Evolutionary conservation across 2,113 vertebrate genomes (phyloP).

Genomic region (Dendropsophus ebraccatus): DNA sequence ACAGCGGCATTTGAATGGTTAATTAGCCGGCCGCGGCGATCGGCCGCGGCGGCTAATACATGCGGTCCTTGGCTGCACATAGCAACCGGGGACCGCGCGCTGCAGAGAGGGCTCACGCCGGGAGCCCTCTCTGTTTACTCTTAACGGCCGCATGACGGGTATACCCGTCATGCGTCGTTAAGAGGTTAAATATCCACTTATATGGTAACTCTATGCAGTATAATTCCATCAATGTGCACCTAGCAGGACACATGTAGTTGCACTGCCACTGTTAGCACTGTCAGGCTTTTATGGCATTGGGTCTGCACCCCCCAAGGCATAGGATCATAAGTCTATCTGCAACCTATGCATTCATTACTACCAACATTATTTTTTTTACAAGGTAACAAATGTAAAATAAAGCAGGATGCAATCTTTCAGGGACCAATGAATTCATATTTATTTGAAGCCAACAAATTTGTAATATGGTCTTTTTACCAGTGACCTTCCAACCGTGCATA

Average conservation of each 20-base stretch:
- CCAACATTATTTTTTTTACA: background rate
- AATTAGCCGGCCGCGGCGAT: too few species aligned
- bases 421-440: conserved; percentile 7
- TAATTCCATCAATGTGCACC: background rate
- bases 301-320: background rate
- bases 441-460: background rate
- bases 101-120: too few species aligned
- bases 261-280: background rate
- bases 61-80: too few species aligned
- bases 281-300: background rate
- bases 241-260: background rate
- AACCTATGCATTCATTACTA: background rate
- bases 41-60: too few species aligned
- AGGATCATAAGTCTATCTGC: background rate
- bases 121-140: too few species aligned
- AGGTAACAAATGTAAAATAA: background rate
- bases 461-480: background rate
- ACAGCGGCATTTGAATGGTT: too few species aligned
- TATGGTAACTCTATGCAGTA: too few species aligned
- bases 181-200: too few species aligned
- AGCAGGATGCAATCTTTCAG: background rate
- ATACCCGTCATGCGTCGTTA: too few species aligned
- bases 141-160: too few species aligned
- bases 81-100: too few species aligned
- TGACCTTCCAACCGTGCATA: conserved; percentile 12